These are phyloP conservation scores for Cataglyphis albicans DNA, from an alignment of 2,888 invertebrate genomes.

Conservation along the genomic window DNA sequence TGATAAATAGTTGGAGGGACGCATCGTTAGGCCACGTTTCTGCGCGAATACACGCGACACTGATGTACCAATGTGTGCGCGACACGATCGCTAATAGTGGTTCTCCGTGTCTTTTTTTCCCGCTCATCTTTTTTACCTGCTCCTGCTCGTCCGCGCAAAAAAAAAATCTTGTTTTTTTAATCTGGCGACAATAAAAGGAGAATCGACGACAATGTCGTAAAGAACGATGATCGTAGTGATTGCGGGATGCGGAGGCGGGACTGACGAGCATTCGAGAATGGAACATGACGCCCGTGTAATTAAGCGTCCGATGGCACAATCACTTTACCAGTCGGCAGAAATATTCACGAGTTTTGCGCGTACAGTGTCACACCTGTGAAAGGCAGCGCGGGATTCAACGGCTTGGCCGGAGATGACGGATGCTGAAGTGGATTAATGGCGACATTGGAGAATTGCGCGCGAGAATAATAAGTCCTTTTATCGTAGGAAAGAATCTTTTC, in stretches of 20 bases:
- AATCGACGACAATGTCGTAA: conserved; percentile 54
- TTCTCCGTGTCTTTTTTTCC: background rate
- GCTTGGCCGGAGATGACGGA: conserved; percentile 39
- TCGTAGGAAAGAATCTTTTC: background rate
- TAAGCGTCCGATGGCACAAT: conserved; percentile 69
- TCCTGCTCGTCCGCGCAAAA: background rate
- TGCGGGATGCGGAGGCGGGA: conserved; percentile 6
- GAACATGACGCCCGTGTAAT: conserved; percentile 69
- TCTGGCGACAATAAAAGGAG: conserved; percentile 61
- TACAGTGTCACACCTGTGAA: conserved; percentile 51
- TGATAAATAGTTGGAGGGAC: conserved; percentile 26
- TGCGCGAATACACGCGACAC: background rate
- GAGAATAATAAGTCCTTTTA: background rate
- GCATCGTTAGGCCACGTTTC: background rate
- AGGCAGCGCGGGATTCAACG: conserved; percentile 52
- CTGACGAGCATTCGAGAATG: conserved; percentile 59
- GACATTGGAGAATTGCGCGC: background rate
- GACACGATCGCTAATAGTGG: conserved; percentile 54
- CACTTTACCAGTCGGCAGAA: conserved; percentile 61
- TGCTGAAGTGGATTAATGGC: conserved; percentile 53
- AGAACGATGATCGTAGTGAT: conserved; percentile 14
- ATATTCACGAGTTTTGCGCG: conserved; percentile 61
- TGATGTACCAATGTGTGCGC: background rate
- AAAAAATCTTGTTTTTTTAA: conserved; percentile 46
- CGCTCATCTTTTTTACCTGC: conserved; percentile 32